Evolutionary conservation across 2,797 vertebrate genomes (phyloP).

Genomic region (Esox lucius): DNA sequence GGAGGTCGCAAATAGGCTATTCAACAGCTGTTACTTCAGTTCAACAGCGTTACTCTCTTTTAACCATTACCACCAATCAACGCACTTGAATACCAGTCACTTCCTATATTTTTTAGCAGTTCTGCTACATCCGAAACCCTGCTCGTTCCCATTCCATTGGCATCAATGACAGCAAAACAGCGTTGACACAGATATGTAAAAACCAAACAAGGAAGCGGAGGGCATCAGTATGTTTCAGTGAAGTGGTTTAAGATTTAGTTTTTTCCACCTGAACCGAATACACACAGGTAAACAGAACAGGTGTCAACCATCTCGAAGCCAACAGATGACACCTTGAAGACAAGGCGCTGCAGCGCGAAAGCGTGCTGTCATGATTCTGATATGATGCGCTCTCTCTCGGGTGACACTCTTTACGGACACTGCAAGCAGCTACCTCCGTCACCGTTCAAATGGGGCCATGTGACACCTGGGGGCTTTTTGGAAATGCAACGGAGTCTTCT

Average conservation of each 20-base stretch:
- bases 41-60: constrained; percentile 4
- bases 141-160: constrained; percentile 15
- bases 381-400: constrained; percentile 23
- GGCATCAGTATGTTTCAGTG: constrained; percentile 26
- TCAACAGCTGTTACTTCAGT: constrained; percentile 16
- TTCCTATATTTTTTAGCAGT: not conserved
- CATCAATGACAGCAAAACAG: not conserved
- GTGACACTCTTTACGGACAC: constrained; percentile 34
- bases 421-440: constrained; percentile 45
- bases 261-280: constrained; percentile 21
- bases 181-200: constrained; percentile 18
- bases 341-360: constrained; percentile 27
- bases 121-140: not conserved
- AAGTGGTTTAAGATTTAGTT: constrained; percentile 16
- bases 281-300: constrained; percentile 32
- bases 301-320: constrained; percentile 15
- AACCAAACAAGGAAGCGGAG: not conserved
- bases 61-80: not conserved
- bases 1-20: constrained; percentile 26
- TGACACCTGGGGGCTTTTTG: constrained; percentile 33
- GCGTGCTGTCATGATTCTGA: constrained; percentile 40
- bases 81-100: not conserved
- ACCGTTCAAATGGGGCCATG: constrained; percentile 37
- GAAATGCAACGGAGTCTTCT: constrained; percentile 31
- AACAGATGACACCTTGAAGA: constrained; percentile 33